These are phyloP conservation scores for Indicator maculatus DNA, from an alignment of 2,113 vertebrate species.

Conservation along the genomic window DNA sequence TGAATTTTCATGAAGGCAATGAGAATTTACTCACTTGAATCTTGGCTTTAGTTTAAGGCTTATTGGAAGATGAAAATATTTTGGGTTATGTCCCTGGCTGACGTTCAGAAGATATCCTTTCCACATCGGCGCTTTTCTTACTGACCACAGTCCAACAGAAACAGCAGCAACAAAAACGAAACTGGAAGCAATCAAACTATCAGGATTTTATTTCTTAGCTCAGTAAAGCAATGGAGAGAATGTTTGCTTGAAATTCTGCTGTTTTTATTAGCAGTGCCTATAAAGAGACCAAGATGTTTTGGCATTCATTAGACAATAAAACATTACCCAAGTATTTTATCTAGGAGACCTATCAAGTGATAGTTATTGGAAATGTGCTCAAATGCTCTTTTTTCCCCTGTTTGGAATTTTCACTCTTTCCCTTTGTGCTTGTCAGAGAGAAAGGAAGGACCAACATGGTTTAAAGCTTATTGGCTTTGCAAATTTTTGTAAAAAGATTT, in stretches of 20 bases:
- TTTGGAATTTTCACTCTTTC: neutral
- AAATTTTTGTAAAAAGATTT: neutral
- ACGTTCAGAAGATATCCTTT: neutral
- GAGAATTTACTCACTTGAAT: neutral
- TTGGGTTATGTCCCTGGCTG: neutral
- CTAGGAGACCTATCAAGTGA: neutral
- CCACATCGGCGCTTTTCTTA: neutral
- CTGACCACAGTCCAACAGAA: neutral
- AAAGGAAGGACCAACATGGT: neutral
- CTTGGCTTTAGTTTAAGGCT: constrained; percentile 22
- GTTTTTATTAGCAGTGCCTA: neutral
- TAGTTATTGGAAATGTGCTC: neutral
- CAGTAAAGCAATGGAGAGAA: neutral
- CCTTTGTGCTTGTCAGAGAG: neutral
- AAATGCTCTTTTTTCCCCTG: fast-evolving
- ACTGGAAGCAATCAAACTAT: neutral
- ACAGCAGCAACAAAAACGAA: neutral
- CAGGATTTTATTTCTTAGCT: neutral
- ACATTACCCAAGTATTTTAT: neutral
- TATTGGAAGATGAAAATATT: constrained; percentile 6
- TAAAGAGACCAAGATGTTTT: neutral
- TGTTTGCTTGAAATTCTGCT: neutral
- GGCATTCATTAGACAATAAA: neutral
- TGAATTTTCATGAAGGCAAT: neutral
- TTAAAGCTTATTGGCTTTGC: neutral